Percentiles rank a stretch among this genome's conserved stretches.
phyloP scores from a whole-genome alignment of 2,113 vertebrate genomes.

The Nycticebus coucang region DNA sequence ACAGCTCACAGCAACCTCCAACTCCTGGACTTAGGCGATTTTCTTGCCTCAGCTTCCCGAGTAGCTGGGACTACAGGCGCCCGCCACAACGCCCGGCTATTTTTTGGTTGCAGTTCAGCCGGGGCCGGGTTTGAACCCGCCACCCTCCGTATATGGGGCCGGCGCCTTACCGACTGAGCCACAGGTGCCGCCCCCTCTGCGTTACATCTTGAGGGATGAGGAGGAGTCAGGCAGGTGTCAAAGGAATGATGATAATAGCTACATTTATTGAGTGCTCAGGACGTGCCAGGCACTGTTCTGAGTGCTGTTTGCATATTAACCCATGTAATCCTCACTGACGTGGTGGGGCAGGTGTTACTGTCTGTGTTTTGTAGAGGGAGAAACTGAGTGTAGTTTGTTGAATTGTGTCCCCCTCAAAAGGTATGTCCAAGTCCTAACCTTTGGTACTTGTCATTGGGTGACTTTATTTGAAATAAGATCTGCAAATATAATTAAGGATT shows the following conservation, averaged over 20 bases:
- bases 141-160: too few species aligned
- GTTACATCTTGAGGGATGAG: neutral
- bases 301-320: neutral
- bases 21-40: too few species aligned
- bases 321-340: neutral
- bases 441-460: neutral
- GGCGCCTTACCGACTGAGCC: too few species aligned
- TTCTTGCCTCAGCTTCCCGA: too few species aligned
- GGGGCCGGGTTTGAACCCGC: too few species aligned
- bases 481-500: constrained; percentile 2
- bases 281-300: neutral
- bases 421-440: neutral
- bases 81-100: too few species aligned
- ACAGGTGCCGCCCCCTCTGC: too few species aligned
- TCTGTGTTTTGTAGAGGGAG: neutral
- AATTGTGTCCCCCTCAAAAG: neutral
- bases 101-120: too few species aligned
- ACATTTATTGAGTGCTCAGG: neutral
- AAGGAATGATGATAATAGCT: neutral
- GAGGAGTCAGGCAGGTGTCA: neutral
- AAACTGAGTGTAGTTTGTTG: neutral
- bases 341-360: accelerated
- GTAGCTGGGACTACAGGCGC: too few species aligned
- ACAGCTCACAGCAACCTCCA: too few species aligned
- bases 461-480: constrained; percentile 30